Evolutionary conservation across 2,113 vertebrate genomes (phyloP).

Genomic region (Podilymbus podiceps): DNA sequence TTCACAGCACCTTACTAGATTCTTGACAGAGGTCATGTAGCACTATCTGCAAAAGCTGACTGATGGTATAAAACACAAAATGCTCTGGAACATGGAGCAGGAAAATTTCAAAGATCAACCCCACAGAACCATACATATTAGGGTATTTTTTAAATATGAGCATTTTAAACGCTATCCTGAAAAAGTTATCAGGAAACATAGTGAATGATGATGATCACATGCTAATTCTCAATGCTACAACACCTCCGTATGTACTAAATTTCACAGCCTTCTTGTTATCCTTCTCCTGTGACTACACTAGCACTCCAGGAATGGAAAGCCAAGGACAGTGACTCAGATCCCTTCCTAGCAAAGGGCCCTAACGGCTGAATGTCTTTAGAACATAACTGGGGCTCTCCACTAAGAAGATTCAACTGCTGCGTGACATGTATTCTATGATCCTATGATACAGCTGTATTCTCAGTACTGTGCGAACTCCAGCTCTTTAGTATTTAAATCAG

Average conservation of each 20-base stretch:
- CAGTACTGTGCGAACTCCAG: background rate
- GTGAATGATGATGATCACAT: background rate
- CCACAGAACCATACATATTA: background rate
- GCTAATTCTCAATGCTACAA: background rate
- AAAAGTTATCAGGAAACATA: background rate
- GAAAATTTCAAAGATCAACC: background rate
- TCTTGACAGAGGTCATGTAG: background rate
- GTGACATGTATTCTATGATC: background rate
- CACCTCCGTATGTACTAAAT: background rate
- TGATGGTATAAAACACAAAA: background rate
- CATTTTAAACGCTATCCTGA: background rate
- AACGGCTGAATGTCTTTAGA: background rate
- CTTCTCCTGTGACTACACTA: background rate
- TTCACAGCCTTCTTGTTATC: background rate
- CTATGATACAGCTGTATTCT: background rate
- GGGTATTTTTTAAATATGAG: background rate
- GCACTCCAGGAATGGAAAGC: background rate
- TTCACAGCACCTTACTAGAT: background rate
- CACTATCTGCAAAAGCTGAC: background rate
- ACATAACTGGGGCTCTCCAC: background rate
- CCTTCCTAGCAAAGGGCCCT: background rate
- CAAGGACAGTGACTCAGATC: background rate
- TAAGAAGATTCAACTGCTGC: background rate
- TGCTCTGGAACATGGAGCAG: background rate
- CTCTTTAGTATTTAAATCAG: slow-evolving; percentile 65